These are phyloP conservation scores for Spilosoma lubricipeda DNA, from an alignment of 2,888 invertebrate species.

Conservation along the genomic window DNA sequence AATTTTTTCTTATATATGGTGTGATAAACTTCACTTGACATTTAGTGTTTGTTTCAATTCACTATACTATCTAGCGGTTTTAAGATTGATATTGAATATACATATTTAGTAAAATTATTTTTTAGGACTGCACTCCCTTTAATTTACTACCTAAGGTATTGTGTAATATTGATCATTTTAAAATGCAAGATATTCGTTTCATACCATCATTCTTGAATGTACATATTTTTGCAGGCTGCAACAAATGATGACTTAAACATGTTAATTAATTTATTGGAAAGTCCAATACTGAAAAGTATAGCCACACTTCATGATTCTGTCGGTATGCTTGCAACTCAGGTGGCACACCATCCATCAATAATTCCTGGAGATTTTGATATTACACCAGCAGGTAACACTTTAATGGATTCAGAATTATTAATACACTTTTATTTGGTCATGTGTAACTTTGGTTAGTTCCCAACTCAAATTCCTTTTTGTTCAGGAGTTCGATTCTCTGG, in stretches of 20 bases:
- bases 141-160: neutral
- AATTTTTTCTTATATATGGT: too few relatives aligned
- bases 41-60: too few relatives aligned
- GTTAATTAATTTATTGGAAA: constrained; percentile 93
- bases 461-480: too few relatives aligned
- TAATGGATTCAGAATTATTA: neutral
- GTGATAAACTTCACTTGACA: too few relatives aligned
- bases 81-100: too few relatives aligned
- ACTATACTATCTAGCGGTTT: too few relatives aligned
- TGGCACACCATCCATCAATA: constrained; percentile 96
- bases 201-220: neutral
- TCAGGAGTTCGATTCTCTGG: too few relatives aligned
- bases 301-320: constrained; percentile 97
- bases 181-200: neutral
- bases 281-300: constrained; percentile 96
- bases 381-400: constrained; percentile 88
- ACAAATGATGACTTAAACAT: constrained; percentile 93
- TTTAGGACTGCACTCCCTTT: neutral
- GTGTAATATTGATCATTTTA: neutral
- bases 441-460: too few relatives aligned
- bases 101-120: too few relatives aligned
- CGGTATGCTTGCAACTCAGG: constrained; percentile 93
- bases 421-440: too few relatives aligned
- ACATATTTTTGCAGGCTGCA: constrained; percentile 68
- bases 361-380: constrained; percentile 97